Percentiles rank a stretch among this genome's conserved stretches.
These are phyloP conservation scores for Morinoia aosen DNA, from an alignment of 2,888 invertebrate genomes.

Conservation along the genomic window DNA sequence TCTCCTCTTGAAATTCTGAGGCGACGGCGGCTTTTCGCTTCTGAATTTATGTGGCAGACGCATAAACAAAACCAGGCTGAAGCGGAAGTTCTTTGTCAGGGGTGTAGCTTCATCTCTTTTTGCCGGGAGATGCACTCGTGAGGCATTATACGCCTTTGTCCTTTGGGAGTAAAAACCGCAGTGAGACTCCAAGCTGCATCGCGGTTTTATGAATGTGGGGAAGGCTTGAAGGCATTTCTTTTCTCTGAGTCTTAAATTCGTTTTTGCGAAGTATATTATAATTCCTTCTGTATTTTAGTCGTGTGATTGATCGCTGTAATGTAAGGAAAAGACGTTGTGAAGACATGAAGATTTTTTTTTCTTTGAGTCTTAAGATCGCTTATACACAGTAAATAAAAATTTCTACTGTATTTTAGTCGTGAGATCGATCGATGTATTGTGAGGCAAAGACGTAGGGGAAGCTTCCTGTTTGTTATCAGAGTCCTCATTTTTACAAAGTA, in stretches of 20 bases:
- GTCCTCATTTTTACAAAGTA: too few relatives aligned
- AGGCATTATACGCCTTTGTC: not conserved
- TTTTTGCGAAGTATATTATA: not conserved
- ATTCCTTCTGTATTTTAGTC: not conserved
- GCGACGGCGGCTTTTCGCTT: not conserved
- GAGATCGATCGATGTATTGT: not conserved
- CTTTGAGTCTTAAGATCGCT: too few relatives aligned
- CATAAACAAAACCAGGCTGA: not conserved
- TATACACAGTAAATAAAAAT: not conserved
- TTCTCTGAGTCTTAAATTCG: not conserved
- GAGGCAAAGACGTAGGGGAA: not conserved
- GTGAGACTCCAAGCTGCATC: not conserved
- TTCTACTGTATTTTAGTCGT: not conserved
- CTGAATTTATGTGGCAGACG: conserved; percentile 4
- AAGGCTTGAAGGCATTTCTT: not conserved
- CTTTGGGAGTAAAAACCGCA: not conserved
- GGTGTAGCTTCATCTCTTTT: not conserved
- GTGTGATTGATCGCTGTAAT: not conserved
- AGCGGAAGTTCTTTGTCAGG: conserved; percentile 1
- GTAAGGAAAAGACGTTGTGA: not conserved
- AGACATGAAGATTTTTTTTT: too few relatives aligned
- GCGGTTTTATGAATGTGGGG: not conserved
- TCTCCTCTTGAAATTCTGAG: not conserved
- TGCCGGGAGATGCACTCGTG: not conserved
- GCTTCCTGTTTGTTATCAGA: too few relatives aligned